Percentiles rank a stretch among this genome's conserved stretches.
These are phyloP conservation scores for Drosophila multiciliata DNA, from an alignment of 2,888 invertebrate species.

Conservation along the genomic window DNA sequence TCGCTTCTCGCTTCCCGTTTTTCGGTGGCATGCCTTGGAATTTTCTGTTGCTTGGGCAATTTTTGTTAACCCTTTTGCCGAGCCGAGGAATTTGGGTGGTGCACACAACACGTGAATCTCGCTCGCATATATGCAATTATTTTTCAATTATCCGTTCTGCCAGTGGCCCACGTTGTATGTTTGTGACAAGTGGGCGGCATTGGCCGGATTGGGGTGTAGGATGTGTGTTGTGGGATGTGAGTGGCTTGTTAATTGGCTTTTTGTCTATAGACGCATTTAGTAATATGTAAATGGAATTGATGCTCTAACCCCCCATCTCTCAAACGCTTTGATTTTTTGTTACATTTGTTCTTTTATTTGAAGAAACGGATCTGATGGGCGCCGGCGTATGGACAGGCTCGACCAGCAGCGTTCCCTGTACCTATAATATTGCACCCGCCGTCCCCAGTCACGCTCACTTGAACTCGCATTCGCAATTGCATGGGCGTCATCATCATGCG, in stretches of 20 bases:
- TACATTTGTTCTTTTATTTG: constrained; percentile 41
- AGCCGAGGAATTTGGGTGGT: constrained; percentile 2
- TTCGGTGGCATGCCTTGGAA: constrained; percentile 37
- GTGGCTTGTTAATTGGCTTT: constrained; percentile 27
- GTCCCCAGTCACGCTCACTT: constrained; percentile 54
- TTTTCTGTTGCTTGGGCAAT: constrained; percentile 49
- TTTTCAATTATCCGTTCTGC: constrained; percentile 76
- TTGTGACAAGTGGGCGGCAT: constrained; percentile 55
- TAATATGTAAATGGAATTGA: not conserved
- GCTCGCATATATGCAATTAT: constrained; percentile 70
- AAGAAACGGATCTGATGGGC: constrained; percentile 87
- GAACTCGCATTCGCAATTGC: constrained; percentile 32
- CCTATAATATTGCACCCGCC: constrained; percentile 63
- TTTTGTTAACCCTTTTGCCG: constrained; percentile 42
- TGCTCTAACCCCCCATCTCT: not conserved
- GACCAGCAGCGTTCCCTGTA: constrained; percentile 82
- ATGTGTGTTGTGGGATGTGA: not conserved
- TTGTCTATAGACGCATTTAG: not conserved
- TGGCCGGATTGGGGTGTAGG: not conserved
- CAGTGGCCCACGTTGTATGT: constrained; percentile 61
- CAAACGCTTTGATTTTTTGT: not conserved
- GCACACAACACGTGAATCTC: constrained; percentile 34
- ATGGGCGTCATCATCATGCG: constrained; percentile 52
- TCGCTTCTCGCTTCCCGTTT: constrained; percentile 10
- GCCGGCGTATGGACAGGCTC: constrained; percentile 88